These are phyloP conservation scores for Brenthis hecate DNA, from an alignment of 2,888 invertebrate species.

Conservation along the genomic window DNA sequence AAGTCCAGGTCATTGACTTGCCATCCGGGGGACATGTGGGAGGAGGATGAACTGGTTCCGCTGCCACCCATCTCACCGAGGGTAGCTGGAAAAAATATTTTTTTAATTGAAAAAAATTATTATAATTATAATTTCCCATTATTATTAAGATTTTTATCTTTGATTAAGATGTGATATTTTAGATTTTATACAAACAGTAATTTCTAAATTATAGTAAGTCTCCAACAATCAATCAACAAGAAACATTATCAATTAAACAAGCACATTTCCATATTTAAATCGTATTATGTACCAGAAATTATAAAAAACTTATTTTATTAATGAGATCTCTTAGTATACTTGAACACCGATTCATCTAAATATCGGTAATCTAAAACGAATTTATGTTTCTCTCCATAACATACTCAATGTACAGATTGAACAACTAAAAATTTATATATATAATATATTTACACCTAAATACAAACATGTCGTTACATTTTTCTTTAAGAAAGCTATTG, in stretches of 20 bases:
- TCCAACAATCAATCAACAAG: too few species aligned
- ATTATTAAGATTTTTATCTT: too few species aligned
- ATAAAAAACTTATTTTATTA: neutral
- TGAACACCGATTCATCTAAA: too few species aligned
- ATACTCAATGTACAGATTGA: neutral
- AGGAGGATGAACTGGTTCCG: slow-evolving; percentile 74
- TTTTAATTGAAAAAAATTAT: neutral
- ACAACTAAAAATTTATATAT: neutral
- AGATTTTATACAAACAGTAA: too few species aligned
- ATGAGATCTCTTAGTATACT: too few species aligned
- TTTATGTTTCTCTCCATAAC: too few species aligned
- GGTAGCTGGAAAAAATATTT: slow-evolving; percentile 54
- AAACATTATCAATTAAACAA: neutral
- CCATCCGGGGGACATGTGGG: slow-evolving; percentile 78
- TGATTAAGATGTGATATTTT: too few species aligned
- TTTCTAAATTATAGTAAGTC: too few species aligned
- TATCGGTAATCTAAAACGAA: too few species aligned
- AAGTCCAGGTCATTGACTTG: slow-evolving; percentile 79
- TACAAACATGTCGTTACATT: neutral
- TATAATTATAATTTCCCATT: too few species aligned
- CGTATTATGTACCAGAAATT: slow-evolving; percentile 2
- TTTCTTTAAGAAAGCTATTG: too few species aligned
- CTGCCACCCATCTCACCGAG: slow-evolving; percentile 75
- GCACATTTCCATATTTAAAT: neutral
- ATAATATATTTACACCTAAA: neutral